phyloP scores from a whole-genome alignment of 2,113 vertebrate genomes.

The Shinisaurus crocodilurus region DNA sequence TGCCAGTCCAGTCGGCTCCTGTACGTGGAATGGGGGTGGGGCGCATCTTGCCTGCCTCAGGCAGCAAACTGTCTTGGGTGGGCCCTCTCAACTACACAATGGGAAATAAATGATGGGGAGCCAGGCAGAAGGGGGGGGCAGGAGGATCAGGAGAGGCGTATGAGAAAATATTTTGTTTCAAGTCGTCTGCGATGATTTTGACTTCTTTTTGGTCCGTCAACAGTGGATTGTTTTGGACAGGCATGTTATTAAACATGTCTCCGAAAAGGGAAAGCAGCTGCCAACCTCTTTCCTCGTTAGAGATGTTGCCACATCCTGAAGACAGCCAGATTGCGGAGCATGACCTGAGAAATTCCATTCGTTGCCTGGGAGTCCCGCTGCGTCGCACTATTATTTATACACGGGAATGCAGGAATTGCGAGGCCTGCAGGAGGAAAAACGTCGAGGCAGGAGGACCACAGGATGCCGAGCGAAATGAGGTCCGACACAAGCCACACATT shows the following conservation, averaged over 20 bases:
- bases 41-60: not conserved
- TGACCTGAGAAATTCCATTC: constrained; percentile 57
- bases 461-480: constrained; percentile 29
- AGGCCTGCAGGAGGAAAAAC: constrained; percentile 12
- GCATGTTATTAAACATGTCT: constrained; percentile 5
- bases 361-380: constrained; percentile 15
- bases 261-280: constrained; percentile 47
- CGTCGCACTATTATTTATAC: constrained; percentile 23
- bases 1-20: not conserved
- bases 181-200: not conserved
- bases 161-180: not conserved
- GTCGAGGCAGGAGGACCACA: constrained; percentile 29
- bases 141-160: not conserved
- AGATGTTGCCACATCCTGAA: constrained; percentile 6
- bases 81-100: not conserved
- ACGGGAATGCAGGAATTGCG: constrained; percentile 26
- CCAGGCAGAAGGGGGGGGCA: no score
- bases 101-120: not conserved
- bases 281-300: constrained; percentile 42
- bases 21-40: not conserved
- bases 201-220: constrained; percentile 33
- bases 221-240: not conserved
- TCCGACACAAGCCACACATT: constrained; percentile 2
- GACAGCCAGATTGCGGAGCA: constrained; percentile 39
- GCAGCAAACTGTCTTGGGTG: not conserved